Conservation (phyloP, 2,888 invertebrate species). For the Dione juno region DNA sequence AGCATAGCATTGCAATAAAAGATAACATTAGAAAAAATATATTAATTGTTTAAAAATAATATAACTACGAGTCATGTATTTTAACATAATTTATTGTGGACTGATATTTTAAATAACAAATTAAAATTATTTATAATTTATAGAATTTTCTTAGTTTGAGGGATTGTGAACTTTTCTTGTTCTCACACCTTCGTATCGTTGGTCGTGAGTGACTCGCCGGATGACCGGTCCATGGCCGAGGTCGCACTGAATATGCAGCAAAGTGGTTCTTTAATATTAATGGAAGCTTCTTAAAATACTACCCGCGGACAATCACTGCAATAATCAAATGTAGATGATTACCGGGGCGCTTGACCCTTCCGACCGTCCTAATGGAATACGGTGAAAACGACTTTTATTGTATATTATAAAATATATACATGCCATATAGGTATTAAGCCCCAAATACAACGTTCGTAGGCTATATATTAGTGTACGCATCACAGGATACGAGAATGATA, state of each 20-base stretch:
- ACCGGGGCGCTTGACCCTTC: constrained; percentile 65
- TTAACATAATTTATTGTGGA: not conserved
- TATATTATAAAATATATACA: not conserved
- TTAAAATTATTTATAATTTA: not conserved
- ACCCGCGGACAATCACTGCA: constrained; percentile 64
- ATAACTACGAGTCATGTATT: not conserved
- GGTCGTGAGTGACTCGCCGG: constrained; percentile 50
- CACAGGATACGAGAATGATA: too few relatives aligned
- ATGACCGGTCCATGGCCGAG: constrained; percentile 76
- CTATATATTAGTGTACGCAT: not conserved
- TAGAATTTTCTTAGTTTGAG: constrained; percentile 3
- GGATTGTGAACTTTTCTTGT: constrained; percentile 5
- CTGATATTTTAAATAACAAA: not conserved
- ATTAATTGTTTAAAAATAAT: too few relatives aligned
- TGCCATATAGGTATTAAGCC: not conserved
- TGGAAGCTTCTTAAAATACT: constrained; percentile 71
- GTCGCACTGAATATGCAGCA: constrained; percentile 74
- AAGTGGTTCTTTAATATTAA: constrained; percentile 68
- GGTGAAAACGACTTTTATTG: not conserved
- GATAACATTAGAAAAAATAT: not conserved
- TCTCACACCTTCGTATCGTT: constrained; percentile 2
- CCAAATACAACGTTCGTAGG: not conserved
- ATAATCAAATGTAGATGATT: constrained; percentile 67
- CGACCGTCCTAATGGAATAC: constrained; percentile 43
- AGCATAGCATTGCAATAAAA: not conserved